These are phyloP conservation scores for Polydrusus cervinus DNA, from an alignment of 2,888 invertebrate genomes.

Conservation along the genomic window DNA sequence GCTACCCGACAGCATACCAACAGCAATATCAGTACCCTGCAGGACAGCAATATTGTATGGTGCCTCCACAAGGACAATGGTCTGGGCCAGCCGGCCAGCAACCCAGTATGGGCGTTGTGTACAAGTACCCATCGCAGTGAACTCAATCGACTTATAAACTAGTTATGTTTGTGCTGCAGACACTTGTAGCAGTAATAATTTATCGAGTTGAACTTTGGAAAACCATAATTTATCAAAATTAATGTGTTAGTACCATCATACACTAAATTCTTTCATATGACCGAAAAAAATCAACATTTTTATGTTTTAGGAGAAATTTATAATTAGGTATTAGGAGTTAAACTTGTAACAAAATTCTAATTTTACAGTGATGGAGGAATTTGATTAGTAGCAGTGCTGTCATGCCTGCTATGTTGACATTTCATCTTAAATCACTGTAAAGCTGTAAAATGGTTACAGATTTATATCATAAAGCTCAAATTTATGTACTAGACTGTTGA, in stretches of 20 bases:
- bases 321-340: constrained; percentile 8
- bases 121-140: constrained; percentile 91
- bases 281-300: background rate
- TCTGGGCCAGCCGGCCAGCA: constrained; percentile 64
- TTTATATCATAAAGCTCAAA: background rate
- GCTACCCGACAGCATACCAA: constrained; percentile 71
- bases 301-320: constrained; percentile 17
- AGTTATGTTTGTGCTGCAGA: constrained; percentile 40
- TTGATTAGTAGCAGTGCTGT: background rate
- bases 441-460: background rate
- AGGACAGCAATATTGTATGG: constrained; percentile 72
- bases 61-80: constrained; percentile 71
- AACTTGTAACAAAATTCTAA: background rate
- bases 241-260: constrained; percentile 44
- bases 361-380: background rate
- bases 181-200: constrained; percentile 38
- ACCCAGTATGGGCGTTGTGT: constrained; percentile 77
- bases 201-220: constrained; percentile 35
- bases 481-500: background rate
- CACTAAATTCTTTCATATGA: constrained; percentile 6
- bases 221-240: constrained; percentile 39
- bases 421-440: background rate
- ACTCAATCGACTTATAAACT: constrained; percentile 55
- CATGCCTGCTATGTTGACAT: background rate
- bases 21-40: constrained; percentile 71